These are phyloP conservation scores for Tetheella fluctuosa DNA, from an alignment of 2,888 invertebrate species.

Conservation along the genomic window DNA sequence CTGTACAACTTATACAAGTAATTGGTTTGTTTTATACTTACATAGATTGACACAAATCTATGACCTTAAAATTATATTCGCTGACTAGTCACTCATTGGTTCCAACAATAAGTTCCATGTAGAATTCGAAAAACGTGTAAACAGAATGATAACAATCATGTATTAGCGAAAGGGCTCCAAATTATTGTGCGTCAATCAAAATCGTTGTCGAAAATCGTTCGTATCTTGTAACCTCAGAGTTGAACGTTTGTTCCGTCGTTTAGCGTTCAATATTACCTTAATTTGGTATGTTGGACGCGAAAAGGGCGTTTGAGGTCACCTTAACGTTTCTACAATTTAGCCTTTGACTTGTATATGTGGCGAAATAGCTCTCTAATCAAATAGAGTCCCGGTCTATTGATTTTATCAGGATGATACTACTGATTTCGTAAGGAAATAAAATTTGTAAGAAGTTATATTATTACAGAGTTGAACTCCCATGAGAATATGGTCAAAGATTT, in stretches of 20 bases:
- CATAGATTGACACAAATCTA: conserved; percentile 17
- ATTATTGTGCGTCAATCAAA: conserved; percentile 72
- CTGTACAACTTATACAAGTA: too few species aligned
- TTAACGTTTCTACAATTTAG: conserved; percentile 33
- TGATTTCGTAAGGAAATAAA: conserved; percentile 19
- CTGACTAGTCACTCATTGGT: conserved; percentile 46
- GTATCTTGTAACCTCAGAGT: conserved; percentile 34
- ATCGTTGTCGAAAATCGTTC: conserved; percentile 43
- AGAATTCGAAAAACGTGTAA: conserved; percentile 46
- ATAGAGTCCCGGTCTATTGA: conserved; percentile 22
- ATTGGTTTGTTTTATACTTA: too few species aligned
- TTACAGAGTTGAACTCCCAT: background rate
- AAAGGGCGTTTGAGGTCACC: conserved; percentile 41
- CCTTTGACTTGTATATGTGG: conserved; percentile 36
- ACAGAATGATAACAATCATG: conserved; percentile 66
- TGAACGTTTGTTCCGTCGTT: conserved; percentile 31
- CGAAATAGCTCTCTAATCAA: conserved; percentile 36
- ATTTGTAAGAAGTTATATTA: background rate
- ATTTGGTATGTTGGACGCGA: conserved; percentile 46
- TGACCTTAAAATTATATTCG: conserved; percentile 39
- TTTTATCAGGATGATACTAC: conserved; percentile 18
- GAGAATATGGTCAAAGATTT: background rate
- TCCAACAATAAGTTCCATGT: conserved; percentile 28
- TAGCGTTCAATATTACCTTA: conserved; percentile 47
- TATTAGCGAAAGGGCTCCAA: conserved; percentile 60